These are phyloP conservation scores for Asarcornis scutulata DNA, from an alignment of 2,113 vertebrate genomes.

Conservation along the genomic window DNA sequence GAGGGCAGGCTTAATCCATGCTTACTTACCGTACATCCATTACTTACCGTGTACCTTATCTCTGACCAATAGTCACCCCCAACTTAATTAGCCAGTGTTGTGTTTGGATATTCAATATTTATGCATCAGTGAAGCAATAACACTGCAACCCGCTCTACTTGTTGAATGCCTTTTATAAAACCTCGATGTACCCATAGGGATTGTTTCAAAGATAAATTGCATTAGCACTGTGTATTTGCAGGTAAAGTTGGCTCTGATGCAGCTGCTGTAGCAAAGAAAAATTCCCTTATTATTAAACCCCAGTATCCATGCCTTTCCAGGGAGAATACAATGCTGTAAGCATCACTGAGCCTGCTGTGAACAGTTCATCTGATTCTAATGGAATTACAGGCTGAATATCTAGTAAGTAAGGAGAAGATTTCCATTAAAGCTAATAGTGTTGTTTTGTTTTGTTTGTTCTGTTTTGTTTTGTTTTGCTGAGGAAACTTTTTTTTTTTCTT, in stretches of 20 bases:
- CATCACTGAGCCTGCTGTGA: background rate
- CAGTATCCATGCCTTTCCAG: background rate
- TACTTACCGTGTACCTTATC: background rate
- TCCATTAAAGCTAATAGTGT: background rate
- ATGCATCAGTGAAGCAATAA: background rate
- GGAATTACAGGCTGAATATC: background rate
- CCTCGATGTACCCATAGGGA: background rate
- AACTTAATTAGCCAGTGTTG: conserved; percentile 36
- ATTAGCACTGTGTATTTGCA: background rate
- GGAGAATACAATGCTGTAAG: background rate
- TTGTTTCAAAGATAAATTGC: conserved; percentile 25
- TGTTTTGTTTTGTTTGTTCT: background rate
- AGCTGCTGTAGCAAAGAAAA: background rate
- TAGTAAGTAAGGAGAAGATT: background rate
- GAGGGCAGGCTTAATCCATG: conserved; percentile 27
- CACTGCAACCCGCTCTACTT: background rate
- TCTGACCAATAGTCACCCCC: background rate
- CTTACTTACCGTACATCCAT: background rate
- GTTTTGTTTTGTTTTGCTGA: background rate
- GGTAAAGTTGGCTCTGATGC: conserved; percentile 4
- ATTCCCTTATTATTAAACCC: background rate
- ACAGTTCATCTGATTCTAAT: background rate
- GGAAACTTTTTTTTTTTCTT: background rate
- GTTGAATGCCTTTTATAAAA: conserved; percentile 9
- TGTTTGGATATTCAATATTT: conserved; percentile 33